Conservation (phyloP, 2,797 vertebrate genomes). For the Thalassophryne amazonica region DNA sequence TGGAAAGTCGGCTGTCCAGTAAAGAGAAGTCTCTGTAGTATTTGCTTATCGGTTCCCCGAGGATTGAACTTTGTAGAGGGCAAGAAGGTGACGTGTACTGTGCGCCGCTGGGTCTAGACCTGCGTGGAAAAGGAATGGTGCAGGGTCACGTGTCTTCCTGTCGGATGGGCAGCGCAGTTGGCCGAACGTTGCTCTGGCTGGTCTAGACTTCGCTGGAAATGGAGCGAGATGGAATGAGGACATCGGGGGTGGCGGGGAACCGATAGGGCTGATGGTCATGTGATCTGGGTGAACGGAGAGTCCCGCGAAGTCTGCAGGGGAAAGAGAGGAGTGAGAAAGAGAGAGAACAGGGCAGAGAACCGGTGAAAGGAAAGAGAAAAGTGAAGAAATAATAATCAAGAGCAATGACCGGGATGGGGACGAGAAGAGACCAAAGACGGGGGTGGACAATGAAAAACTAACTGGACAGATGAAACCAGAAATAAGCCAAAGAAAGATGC, state of each 20-base stretch:
- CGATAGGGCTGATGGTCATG: constrained; percentile 87
- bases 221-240: constrained; percentile 83
- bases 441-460: neutral
- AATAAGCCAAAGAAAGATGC: constrained; percentile 38
- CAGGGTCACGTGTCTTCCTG: constrained; percentile 50
- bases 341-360: constrained; percentile 11
- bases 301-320: constrained; percentile 78
- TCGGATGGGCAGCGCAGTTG: constrained; percentile 56
- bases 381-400: constrained; percentile 57
- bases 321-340: constrained; percentile 66
- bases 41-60: constrained; percentile 75
- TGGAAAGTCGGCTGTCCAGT: constrained; percentile 18
- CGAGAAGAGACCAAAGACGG: neutral
- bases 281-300: constrained; percentile 84
- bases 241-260: constrained; percentile 83
- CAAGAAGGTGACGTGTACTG: neutral
- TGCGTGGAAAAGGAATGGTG: constrained; percentile 76
- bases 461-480: constrained; percentile 39
- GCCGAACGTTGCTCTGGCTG: constrained; percentile 60
- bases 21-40: constrained; percentile 44
- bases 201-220: constrained; percentile 84
- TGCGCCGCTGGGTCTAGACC: constrained; percentile 60
- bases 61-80: constrained; percentile 26
- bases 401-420: constrained; percentile 48
- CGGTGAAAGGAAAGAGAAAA: constrained; percentile 5